These are phyloP conservation scores for Oryctes rhinoceros DNA, from an alignment of 1,140 invertebrate genomes.

Conservation along the genomic window DNA sequence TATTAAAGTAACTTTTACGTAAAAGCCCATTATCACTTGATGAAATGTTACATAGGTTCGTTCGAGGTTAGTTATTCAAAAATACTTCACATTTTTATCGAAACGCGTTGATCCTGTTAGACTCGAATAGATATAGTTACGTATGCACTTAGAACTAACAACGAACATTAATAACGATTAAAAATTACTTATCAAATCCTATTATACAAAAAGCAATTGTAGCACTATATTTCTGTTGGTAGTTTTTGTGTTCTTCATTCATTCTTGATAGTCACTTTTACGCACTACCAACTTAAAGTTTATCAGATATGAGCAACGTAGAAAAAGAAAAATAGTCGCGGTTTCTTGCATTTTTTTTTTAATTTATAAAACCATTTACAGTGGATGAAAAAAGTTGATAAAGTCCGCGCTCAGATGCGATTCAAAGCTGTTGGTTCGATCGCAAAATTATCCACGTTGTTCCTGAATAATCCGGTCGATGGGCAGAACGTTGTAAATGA, in stretches of 20 bases:
- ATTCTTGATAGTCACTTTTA: neutral
- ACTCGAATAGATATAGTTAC: neutral
- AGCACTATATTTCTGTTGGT: neutral
- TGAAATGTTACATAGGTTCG: neutral
- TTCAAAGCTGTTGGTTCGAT: conserved; percentile 73
- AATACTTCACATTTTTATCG: neutral
- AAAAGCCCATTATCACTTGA: neutral
- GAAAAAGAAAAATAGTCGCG: neutral
- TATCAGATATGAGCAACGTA: neutral
- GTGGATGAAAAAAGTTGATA: conserved; percentile 77
- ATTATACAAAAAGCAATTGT: no score
- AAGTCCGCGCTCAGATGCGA: conserved; percentile 70
- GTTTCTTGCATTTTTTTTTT: neutral
- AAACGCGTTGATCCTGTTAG: neutral
- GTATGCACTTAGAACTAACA: neutral
- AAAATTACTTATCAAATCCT: neutral
- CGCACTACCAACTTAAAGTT: neutral
- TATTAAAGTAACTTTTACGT: neutral
- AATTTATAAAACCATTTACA: conserved; percentile 56
- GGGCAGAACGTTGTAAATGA: conserved; percentile 4
- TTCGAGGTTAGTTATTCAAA: neutral
- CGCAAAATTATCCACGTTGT: conserved; percentile 60
- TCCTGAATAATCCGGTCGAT: conserved; percentile 47
- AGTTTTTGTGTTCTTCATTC: neutral
- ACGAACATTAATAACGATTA: neutral